These are phyloP conservation scores for Bombus breviceps DNA, from an alignment of 1,140 invertebrate genomes.

Conservation along the genomic window DNA sequence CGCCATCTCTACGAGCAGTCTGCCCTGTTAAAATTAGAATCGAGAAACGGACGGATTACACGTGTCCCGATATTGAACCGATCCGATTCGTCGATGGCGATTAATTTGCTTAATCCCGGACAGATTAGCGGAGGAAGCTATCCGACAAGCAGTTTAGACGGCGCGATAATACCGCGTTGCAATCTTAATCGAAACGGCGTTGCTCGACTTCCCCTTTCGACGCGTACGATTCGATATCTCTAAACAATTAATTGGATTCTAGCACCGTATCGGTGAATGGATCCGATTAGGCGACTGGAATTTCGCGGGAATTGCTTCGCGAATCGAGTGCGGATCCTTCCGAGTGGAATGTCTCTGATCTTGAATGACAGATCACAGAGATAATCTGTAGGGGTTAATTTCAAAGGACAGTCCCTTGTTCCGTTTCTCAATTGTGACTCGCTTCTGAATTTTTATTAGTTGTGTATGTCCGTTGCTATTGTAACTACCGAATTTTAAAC, in stretches of 20 bases:
- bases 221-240: background rate
- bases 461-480: no score
- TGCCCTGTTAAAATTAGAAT: slow-evolving; percentile 35
- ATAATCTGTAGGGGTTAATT: background rate
- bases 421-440: background rate
- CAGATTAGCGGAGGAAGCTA: slow-evolving; percentile 33
- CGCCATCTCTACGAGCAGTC: background rate
- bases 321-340: background rate
- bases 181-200: slow-evolving; percentile 43
- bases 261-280: background rate
- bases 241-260: slow-evolving; percentile 22
- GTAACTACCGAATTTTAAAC: no score
- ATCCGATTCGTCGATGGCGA: slow-evolving; percentile 24
- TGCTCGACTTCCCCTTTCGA: slow-evolving; percentile 12
- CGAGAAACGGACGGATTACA: slow-evolving; percentile 30
- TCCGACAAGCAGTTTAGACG: background rate
- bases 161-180: slow-evolving; percentile 29
- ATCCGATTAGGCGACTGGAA: background rate
- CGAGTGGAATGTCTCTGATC: no score
- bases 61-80: slow-evolving; percentile 47
- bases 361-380: background rate
- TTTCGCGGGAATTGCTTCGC: background rate
- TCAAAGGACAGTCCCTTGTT: background rate
- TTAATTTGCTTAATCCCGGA: slow-evolving; percentile 51
- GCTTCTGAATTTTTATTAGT: background rate